phyloP scores from a whole-genome alignment of 2,888 invertebrate genomes.

The Drosophila paranaensis region DNA sequence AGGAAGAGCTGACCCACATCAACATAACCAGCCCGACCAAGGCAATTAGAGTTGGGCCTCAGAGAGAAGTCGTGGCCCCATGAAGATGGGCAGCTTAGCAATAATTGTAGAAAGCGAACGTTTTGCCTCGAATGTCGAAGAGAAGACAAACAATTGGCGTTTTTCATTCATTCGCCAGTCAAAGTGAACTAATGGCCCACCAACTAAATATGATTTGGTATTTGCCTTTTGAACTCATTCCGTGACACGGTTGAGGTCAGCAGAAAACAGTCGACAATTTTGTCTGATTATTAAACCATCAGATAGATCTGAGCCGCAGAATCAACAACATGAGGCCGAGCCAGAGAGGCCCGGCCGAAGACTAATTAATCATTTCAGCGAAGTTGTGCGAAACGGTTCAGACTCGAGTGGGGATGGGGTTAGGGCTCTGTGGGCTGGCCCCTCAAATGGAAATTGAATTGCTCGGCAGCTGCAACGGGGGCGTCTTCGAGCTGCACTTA shows the following conservation, averaged over 20 bases:
- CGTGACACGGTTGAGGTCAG: constrained; percentile 37
- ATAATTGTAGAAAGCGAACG: constrained; percentile 70
- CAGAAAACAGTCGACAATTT: constrained; percentile 53
- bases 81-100: constrained; percentile 47
- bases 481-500: constrained; percentile 34
- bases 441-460: constrained; percentile 75
- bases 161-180: constrained; percentile 28
- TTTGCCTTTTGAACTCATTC: constrained; percentile 58
- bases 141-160: constrained; percentile 73
- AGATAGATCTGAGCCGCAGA: constrained; percentile 37
- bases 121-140: constrained; percentile 17
- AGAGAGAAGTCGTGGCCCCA: constrained; percentile 34
- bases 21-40: background rate
- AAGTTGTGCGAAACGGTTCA: constrained; percentile 32
- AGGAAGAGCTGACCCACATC: constrained; percentile 4
- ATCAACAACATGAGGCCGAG: constrained; percentile 35
- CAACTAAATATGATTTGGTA: constrained; percentile 64
- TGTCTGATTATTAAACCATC: constrained; percentile 76
- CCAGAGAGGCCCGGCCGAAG: constrained; percentile 31
- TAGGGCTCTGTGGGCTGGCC: constrained; percentile 15
- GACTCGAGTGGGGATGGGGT: background rate
- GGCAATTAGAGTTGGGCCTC: constrained; percentile 49
- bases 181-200: constrained; percentile 17
- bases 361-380: constrained; percentile 73
- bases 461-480: constrained; percentile 46